Evolutionary conservation across 2,113 vertebrate species (phyloP).

Genomic region (Scatophagus argus): DNA sequence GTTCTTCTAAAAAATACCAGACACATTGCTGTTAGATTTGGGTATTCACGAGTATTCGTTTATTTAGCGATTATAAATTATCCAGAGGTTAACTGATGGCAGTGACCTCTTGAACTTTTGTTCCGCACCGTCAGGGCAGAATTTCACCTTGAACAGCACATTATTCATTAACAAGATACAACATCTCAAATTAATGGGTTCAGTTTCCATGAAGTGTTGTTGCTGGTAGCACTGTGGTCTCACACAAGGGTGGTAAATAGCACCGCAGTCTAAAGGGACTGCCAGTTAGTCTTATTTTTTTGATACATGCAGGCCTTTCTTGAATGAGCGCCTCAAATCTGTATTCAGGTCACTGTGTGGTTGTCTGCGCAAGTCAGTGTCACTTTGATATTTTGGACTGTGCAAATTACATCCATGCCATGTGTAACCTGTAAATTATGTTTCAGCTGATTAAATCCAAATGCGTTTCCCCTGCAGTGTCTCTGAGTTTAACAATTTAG

Average conservation of each 20-base stretch:
- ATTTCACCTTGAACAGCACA: neutral
- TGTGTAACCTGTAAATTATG: constrained; percentile 31
- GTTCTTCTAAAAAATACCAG: neutral
- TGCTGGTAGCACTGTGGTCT: neutral
- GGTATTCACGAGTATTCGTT: neutral
- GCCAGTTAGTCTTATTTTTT: neutral
- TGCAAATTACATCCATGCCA: constrained; percentile 30
- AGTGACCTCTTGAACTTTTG: neutral
- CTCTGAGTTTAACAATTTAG: constrained; percentile 24
- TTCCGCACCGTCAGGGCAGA: neutral
- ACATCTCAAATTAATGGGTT: neutral
- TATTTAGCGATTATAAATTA: neutral
- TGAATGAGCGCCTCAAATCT: constrained; percentile 7
- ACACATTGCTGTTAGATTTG: neutral
- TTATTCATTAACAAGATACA: neutral
- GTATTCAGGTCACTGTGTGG: constrained; percentile 11
- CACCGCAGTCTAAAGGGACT: neutral
- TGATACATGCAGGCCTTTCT: neutral
- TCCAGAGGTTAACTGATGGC: neutral
- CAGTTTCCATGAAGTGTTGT: neutral
- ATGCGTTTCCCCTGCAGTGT: constrained; percentile 23
- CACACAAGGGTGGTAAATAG: too few species aligned
- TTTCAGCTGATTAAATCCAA: constrained; percentile 33
- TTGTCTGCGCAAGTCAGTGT: constrained; percentile 23
- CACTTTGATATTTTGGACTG: constrained; percentile 1